A percentile compares a stretch with the other conserved stretches of the same genome.
These are phyloP conservation scores for Cottoperca gobio DNA, from an alignment of 2,797 vertebrate species.

Conservation along the genomic window DNA sequence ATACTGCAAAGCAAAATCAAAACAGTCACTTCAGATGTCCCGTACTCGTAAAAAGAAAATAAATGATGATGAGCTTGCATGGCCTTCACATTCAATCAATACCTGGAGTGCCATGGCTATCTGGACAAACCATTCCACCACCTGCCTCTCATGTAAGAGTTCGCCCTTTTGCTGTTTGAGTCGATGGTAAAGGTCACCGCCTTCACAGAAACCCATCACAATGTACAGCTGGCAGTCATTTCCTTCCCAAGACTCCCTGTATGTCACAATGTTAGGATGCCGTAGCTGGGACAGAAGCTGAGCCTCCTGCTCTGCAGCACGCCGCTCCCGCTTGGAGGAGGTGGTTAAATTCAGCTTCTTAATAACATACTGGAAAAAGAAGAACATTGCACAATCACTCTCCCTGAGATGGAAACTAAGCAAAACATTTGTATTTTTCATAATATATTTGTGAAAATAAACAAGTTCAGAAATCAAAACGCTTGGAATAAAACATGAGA, in stretches of 20 bases:
- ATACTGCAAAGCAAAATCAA: slow-evolving; percentile 84
- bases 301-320: slow-evolving; percentile 95
- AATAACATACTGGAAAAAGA: slow-evolving; percentile 90
- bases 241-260: slow-evolving; percentile 97
- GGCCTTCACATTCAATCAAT: slow-evolving; percentile 7
- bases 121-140: slow-evolving; percentile 99
- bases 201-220: slow-evolving; percentile 98
- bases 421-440: background rate
- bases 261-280: slow-evolving; percentile 98
- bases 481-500: background rate
- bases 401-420: background rate
- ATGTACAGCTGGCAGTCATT: slow-evolving; percentile 93
- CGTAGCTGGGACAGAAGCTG: slow-evolving; percentile 93
- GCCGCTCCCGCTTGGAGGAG: slow-evolving; percentile 90
- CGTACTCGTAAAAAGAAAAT: background rate
- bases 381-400: background rate
- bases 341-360: slow-evolving; percentile 94
- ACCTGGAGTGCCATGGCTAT: slow-evolving; percentile 99
- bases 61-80: background rate
- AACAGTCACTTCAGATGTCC: background rate
- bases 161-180: slow-evolving; percentile 95
- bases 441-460: background rate
- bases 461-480: background rate
- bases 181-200: slow-evolving; percentile 96
- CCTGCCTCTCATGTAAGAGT: slow-evolving; percentile 92